phyloP scores from a whole-genome alignment of 2,797 vertebrate genomes.

The Diglossa cyanea region DNA sequence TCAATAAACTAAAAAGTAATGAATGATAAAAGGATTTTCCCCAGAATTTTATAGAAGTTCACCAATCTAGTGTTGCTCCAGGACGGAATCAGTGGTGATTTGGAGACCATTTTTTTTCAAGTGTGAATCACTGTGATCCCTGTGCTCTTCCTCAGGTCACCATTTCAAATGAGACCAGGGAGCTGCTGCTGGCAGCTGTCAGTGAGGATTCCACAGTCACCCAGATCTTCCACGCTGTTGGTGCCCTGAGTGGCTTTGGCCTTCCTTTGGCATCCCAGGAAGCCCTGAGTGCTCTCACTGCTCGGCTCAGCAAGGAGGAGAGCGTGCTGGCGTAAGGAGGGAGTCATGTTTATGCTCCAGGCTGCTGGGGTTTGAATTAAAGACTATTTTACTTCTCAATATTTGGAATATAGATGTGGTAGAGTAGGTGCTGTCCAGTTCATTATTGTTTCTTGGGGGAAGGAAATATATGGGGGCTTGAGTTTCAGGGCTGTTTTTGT shows the following conservation, averaged over 20 bases:
- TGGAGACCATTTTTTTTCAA: neutral
- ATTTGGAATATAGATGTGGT: neutral
- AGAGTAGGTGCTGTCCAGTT: neutral
- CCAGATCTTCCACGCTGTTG: slow-evolving; percentile 92
- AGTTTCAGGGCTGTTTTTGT: neutral
- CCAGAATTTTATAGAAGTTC: neutral
- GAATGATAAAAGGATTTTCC: neutral
- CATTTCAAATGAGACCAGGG: slow-evolving; percentile 93
- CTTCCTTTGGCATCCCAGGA: slow-evolving; percentile 93
- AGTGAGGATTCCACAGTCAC: slow-evolving; percentile 91
- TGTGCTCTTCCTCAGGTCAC: slow-evolving; percentile 79
- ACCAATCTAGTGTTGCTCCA: neutral
- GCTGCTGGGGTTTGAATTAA: neutral
- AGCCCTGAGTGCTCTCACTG: slow-evolving; percentile 85
- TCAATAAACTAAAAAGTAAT: neutral
- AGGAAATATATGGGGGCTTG: neutral
- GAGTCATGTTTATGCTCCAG: neutral
- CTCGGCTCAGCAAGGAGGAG: slow-evolving; percentile 94
- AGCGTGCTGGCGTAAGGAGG: slow-evolving; percentile 86
- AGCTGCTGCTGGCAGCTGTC: slow-evolving; percentile 90
- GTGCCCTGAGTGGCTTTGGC: slow-evolving; percentile 87
- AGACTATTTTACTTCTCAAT: neutral
- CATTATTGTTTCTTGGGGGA: neutral
- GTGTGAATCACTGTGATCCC: accelerated
- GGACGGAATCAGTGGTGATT: neutral